phyloP scores from a whole-genome alignment of 2,888 invertebrate genomes.

The Sarcophaga variegata region DNA sequence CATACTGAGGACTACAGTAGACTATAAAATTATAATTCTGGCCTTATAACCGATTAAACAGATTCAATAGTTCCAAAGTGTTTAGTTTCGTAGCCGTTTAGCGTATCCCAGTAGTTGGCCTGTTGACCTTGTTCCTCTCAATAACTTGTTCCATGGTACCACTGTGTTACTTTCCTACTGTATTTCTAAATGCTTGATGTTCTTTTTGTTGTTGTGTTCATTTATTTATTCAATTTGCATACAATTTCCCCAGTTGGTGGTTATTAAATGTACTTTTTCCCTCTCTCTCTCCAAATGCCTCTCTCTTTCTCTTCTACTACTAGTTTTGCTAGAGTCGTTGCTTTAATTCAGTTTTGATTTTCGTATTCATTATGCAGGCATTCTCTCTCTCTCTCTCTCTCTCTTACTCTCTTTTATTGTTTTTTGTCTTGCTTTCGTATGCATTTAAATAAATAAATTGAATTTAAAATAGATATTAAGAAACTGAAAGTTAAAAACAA shows the following conservation, averaged over 20 bases:
- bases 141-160: background rate
- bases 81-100: background rate
- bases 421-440: constrained; percentile 11
- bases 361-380: no score
- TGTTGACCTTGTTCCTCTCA: constrained; percentile 17
- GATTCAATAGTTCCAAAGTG: no score
- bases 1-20: no score
- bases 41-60: no score
- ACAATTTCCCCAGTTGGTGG: constrained; percentile 48
- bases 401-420: background rate
- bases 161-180: background rate
- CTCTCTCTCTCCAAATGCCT: background rate
- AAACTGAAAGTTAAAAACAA: background rate
- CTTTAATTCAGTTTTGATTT: no score
- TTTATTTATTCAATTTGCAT: constrained; percentile 58
- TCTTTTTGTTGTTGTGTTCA: constrained; percentile 18
- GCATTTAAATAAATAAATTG: constrained; percentile 43
- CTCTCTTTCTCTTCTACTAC: background rate
- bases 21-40: no score
- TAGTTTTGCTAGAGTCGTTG: background rate
- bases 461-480: constrained; percentile 14
- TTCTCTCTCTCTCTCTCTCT: no score
- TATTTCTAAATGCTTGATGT: background rate
- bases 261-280: constrained; percentile 38
- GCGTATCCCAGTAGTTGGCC: constrained; percentile 1